phyloP scores from a whole-genome alignment of 2,113 vertebrate species.

The Mionectes macconnelli region DNA sequence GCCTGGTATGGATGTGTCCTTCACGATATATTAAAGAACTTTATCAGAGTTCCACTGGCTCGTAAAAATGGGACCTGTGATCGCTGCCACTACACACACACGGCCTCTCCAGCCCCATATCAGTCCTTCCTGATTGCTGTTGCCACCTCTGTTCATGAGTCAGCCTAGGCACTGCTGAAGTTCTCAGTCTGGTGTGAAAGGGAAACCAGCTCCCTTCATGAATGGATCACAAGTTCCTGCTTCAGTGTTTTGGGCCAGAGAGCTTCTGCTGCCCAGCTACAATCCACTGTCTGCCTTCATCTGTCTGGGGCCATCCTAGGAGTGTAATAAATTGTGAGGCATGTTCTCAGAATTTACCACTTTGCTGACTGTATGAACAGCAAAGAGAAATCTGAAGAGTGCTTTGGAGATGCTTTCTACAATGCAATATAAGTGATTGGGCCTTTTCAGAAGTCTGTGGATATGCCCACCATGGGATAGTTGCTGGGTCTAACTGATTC shows the following conservation, averaged over 20 bases:
- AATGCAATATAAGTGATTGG: not conserved
- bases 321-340: not conserved
- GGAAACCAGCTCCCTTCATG: not conserved
- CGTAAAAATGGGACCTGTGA: not conserved
- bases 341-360: not conserved
- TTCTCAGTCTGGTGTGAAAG: not conserved
- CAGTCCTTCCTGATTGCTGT: not conserved
- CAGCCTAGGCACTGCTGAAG: not conserved
- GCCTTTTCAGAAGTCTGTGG: not conserved
- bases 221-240: not conserved
- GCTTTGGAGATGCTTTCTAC: not conserved
- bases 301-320: not conserved
- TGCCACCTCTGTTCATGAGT: not conserved
- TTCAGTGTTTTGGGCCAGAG: not conserved
- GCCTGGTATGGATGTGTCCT: not conserved
- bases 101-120: not conserved
- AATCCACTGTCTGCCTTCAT: not conserved
- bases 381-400: not conserved
- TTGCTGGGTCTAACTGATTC: not conserved
- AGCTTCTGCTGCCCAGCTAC: not conserved
- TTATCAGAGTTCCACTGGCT: not conserved
- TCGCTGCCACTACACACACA: fast-evolving
- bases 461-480: not conserved
- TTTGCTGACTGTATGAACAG: not conserved
- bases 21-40: not conserved